phyloP scores from a whole-genome alignment of 2,113 vertebrate species.

The Pipa parva region DNA sequence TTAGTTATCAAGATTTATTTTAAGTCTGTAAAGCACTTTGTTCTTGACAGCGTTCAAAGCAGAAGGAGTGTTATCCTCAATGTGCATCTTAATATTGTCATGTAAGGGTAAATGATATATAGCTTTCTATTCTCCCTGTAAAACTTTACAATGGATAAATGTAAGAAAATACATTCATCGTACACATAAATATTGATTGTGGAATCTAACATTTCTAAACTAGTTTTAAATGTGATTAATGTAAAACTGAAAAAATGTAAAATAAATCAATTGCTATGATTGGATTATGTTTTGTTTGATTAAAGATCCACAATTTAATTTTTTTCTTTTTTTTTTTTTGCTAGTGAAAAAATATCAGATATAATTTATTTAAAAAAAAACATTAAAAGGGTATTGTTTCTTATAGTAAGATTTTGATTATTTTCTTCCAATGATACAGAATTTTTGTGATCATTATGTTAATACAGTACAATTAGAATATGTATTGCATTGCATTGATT shows the following conservation, averaged over 20 bases:
- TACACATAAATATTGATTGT: slow-evolving; percentile 34
- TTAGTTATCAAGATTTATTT: slow-evolving; percentile 98
- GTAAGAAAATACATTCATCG: slow-evolving; percentile 28
- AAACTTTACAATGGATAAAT: slow-evolving; percentile 66
- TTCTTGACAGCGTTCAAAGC: slow-evolving; percentile 85
- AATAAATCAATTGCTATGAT: slow-evolving; percentile 3
- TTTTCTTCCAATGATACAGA: too few species aligned
- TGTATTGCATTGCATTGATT: too few species aligned
- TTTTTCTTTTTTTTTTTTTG: too few species aligned
- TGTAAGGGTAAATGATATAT: slow-evolving; percentile 77
- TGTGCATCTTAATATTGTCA: slow-evolving; percentile 87
- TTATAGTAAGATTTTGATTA: too few species aligned
- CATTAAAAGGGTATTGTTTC: too few species aligned
- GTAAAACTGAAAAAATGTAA: slow-evolving; percentile 13
- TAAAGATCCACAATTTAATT: neutral
- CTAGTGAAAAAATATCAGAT: too few species aligned
- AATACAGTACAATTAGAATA: too few species aligned
- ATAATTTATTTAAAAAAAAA: too few species aligned
- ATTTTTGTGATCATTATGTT: too few species aligned
- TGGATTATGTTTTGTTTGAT: neutral
- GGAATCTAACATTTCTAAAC: slow-evolving; percentile 10
- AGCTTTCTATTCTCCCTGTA: slow-evolving; percentile 74
- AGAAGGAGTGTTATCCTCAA: slow-evolving; percentile 80
- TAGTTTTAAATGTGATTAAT: slow-evolving; percentile 34
- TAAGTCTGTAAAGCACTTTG: slow-evolving; percentile 88